These are phyloP conservation scores for Gastrophysa polygoni DNA, from an alignment of 2,888 invertebrate species.

Conservation along the genomic window DNA sequence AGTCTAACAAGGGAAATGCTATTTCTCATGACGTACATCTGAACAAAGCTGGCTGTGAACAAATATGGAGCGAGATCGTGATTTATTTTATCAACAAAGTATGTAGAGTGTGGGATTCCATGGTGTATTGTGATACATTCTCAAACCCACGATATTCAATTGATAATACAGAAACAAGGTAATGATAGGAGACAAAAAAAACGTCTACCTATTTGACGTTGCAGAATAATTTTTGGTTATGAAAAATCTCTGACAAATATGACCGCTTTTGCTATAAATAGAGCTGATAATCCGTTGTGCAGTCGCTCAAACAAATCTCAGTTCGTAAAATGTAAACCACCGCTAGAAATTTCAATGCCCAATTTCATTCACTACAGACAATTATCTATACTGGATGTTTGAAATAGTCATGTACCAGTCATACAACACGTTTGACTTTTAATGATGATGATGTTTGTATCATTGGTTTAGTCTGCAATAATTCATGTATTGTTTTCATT, in stretches of 20 bases:
- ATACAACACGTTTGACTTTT: too few relatives aligned
- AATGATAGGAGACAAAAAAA: too few relatives aligned
- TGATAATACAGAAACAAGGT: not conserved
- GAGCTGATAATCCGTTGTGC: too few relatives aligned
- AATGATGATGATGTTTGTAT: not conserved
- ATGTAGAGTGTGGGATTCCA: constrained; percentile 6
- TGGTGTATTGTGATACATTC: constrained; percentile 5
- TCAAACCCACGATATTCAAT: not conserved
- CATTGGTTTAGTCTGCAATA: not conserved
- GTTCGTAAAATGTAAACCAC: not conserved
- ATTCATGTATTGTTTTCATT: too few relatives aligned
- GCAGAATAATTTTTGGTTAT: too few relatives aligned
- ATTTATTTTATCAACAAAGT: constrained; percentile 1
- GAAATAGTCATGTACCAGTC: too few relatives aligned
- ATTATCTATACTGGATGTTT: too few relatives aligned
- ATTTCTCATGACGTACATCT: constrained; percentile 9
- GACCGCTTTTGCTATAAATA: too few relatives aligned
- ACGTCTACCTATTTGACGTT: too few relatives aligned
- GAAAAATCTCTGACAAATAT: too few relatives aligned
- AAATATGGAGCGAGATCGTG: constrained; percentile 5
- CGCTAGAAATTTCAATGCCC: not conserved
- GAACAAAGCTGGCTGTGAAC: constrained; percentile 1
- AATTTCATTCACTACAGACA: too few relatives aligned
- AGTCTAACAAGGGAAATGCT: not conserved
- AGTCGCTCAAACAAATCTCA: not conserved